Evolutionary conservation across 2,113 vertebrate genomes (phyloP).

Genomic region (Indri indri): DNA sequence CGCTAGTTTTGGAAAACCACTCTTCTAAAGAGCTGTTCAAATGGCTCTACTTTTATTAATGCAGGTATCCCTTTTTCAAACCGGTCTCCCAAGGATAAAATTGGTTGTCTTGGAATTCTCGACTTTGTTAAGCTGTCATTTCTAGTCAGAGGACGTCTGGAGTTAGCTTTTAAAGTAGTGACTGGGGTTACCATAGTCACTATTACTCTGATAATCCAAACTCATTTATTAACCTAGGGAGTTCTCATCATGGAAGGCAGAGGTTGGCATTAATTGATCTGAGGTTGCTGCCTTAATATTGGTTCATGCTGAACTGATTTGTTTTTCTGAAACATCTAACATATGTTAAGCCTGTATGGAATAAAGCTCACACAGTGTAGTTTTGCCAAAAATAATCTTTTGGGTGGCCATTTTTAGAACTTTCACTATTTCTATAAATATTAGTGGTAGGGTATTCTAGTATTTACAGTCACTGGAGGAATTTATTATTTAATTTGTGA

Average conservation of each 20-base stretch:
- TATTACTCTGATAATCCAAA: not conserved
- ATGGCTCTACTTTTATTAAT: constrained; percentile 42
- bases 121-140: constrained; percentile 27
- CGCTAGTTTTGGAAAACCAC: constrained; percentile 23
- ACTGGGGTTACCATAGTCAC: not conserved
- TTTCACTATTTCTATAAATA: constrained; percentile 49
- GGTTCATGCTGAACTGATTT: constrained; percentile 42
- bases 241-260: constrained; percentile 31
- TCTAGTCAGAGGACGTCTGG: not conserved
- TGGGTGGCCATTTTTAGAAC: not conserved
- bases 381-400: constrained; percentile 38
- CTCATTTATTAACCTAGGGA: constrained; percentile 16
- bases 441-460: not conserved
- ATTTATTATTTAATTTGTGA: constrained; percentile 21
- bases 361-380: constrained; percentile 44
- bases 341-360: not conserved
- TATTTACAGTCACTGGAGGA: not conserved
- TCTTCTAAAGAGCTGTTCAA: constrained; percentile 39
- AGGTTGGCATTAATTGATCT: constrained; percentile 49
- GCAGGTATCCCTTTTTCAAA: constrained; percentile 50
- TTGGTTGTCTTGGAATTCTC: constrained; percentile 28
- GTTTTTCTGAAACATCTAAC: constrained; percentile 41
- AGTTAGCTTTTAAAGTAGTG: constrained; percentile 45
- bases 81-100: not conserved
- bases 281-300: not conserved